These are phyloP conservation scores for Macaca mulatta DNA, from an alignment of 2,113 vertebrate species.

Conservation along the genomic window DNA sequence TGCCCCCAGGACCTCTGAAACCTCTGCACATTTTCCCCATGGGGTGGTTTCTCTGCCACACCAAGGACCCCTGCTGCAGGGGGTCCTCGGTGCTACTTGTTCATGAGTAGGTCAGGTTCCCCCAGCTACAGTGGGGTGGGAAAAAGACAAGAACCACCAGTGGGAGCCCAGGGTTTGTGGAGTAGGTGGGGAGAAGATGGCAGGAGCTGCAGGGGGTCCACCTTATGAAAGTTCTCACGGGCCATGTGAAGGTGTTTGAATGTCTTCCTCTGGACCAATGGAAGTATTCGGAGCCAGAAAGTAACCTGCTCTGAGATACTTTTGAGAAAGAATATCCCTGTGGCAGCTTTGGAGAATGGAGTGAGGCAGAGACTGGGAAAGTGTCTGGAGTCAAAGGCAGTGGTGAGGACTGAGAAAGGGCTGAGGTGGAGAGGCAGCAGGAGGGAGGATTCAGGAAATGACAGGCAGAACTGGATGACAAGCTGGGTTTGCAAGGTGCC, in stretches of 20 bases:
- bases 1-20: not conserved
- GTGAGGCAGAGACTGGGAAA: not conserved
- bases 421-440: accelerated
- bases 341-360: not conserved
- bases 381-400: not conserved
- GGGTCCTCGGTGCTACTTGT: not conserved
- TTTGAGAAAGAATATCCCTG: not conserved
- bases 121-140: not conserved
- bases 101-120: not conserved
- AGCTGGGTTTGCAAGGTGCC: not conserved
- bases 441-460: not conserved
- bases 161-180: not conserved
- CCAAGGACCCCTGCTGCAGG: not conserved
- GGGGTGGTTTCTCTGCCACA: not conserved
- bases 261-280: not conserved
- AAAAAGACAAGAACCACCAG: not conserved
- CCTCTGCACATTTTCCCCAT: not conserved
- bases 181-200: not conserved
- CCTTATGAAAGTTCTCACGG: not conserved
- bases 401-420: not conserved
- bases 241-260: not conserved
- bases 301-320: not conserved
- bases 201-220: not conserved
- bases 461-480: not conserved
- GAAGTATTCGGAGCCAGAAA: not conserved